phyloP scores from a whole-genome alignment of 2,113 vertebrate genomes.

The Rhea americana region DNA sequence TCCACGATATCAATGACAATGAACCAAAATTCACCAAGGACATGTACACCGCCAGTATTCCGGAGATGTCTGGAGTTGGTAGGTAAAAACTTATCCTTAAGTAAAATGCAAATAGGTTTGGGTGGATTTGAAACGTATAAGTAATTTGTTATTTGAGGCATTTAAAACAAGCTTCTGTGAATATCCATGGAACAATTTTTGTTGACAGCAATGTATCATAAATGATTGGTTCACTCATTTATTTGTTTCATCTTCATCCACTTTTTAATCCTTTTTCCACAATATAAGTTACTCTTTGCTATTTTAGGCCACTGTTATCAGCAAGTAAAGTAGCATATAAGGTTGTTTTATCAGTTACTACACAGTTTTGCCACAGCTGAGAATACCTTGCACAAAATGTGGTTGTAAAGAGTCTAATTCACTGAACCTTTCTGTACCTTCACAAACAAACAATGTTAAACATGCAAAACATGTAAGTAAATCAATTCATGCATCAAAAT shows the following conservation, averaged over 20 bases:
- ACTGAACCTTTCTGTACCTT: not conserved
- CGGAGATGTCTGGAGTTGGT: constrained; percentile 98
- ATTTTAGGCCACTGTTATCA: not conserved
- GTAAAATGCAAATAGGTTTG: not conserved
- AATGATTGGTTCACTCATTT: not conserved
- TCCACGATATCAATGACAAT: constrained; percentile 98
- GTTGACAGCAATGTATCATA: not conserved
- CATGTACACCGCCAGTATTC: constrained; percentile 87
- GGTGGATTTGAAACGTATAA: not conserved
- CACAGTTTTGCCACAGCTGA: not conserved
- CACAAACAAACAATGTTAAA: not conserved
- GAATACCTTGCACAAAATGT: not conserved
- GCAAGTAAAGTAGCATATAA: not conserved
- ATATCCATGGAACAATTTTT: not conserved
- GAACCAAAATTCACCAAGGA: constrained; percentile 93
- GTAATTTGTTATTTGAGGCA: not conserved
- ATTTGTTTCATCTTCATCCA: not conserved
- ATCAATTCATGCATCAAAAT: not conserved
- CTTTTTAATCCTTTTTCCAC: not conserved
- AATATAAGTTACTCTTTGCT: not conserved
- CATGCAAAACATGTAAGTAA: not conserved
- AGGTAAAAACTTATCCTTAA: constrained; percentile 71
- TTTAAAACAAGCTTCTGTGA: not conserved
- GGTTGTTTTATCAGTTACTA: not conserved
- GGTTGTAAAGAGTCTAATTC: not conserved